Base-by-base conservation (phyloP, 2,888 invertebrate species). In the Meteorus cinctellus region DNA sequence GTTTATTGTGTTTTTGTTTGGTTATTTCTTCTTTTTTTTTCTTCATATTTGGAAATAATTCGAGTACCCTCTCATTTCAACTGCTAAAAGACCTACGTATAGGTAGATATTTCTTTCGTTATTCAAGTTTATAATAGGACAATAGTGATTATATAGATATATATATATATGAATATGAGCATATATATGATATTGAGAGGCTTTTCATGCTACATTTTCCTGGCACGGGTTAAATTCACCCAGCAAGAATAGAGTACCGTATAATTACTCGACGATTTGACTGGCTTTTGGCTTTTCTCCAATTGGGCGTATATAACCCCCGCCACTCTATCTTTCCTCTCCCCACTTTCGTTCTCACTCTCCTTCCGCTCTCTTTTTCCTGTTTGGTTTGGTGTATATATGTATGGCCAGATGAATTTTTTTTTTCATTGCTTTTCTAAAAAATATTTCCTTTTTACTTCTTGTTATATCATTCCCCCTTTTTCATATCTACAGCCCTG, bases 201-300 rank as follows among this genome's bases (percentile, higher is more conserved):
- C 59, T 55, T 51, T 69, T 69, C 34, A 55, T 69, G 69, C 8
- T 69, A 69, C 24, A 55, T 51, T 36, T 69, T 59, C 34, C 69
- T 55, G 55, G 69, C 55, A 51, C 55, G 55, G 69, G 69, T 55
- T 69, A 69, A 69, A 69, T 69, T 69, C 34, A 69, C 36, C 62
- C 62, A 31, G 29, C 55, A 69, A 69, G 55, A 34, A 51, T 69
- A 34, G 69, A 69, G 69, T 69, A 69, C 55, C 69, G 69, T 69
- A 69, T 69, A 69, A 69, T 69, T 69, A 69, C 69, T 55, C 69
- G 69, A 69, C 69, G 55, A 71, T 71, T 59, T 16, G 71, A 59
- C 59, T 59, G 29, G 55, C 70, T 59, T 71, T 62, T 71, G 71
- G 71, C 71, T 29, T 24, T 31, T 34, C 27, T 60, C 71, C 71